A percentile compares a stretch with the other conserved stretches of the same genome.
Evolutionary conservation across 2,888 invertebrate species (phyloP).

Genomic region (Sycophila texana): DNA sequence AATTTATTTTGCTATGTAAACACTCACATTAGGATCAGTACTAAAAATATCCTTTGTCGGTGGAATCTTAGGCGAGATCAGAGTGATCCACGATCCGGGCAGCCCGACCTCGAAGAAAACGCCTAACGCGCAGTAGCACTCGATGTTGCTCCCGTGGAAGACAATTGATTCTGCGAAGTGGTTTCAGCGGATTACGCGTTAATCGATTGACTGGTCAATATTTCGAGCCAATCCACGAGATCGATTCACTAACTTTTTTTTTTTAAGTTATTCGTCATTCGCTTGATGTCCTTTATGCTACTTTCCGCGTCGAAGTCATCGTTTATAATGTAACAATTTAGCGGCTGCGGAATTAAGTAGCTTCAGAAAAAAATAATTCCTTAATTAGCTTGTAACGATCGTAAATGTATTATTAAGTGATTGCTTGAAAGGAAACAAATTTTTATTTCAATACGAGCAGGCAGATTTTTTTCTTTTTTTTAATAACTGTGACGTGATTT

Average conservation of each 20-base stretch:
- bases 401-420: too few species aligned
- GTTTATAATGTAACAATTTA: conserved; percentile 82
- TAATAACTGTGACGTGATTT: too few species aligned
- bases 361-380: too few species aligned
- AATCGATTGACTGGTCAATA: too few species aligned
- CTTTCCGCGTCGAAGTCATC: conserved; percentile 77
- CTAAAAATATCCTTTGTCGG: conserved; percentile 63
- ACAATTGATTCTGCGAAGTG: conserved; percentile 74
- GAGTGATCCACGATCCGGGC: conserved; percentile 78
- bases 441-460: too few species aligned
- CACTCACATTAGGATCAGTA: conserved; percentile 74
- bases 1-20: not conserved
- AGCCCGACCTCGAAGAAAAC: conserved; percentile 80
- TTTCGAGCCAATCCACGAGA: too few species aligned
- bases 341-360: conserved; percentile 69
- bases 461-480: too few species aligned
- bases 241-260: conserved; percentile 5
- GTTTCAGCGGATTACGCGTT: not conserved
- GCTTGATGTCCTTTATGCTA: conserved; percentile 64
- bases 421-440: too few species aligned
- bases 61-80: conserved; percentile 79
- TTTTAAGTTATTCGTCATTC: conserved; percentile 57
- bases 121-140: conserved; percentile 82
- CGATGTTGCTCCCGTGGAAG: conserved; percentile 83
- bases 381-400: too few species aligned